Conservation (phyloP, 1,140 invertebrate genomes). For the Ericerus pela region DNA sequence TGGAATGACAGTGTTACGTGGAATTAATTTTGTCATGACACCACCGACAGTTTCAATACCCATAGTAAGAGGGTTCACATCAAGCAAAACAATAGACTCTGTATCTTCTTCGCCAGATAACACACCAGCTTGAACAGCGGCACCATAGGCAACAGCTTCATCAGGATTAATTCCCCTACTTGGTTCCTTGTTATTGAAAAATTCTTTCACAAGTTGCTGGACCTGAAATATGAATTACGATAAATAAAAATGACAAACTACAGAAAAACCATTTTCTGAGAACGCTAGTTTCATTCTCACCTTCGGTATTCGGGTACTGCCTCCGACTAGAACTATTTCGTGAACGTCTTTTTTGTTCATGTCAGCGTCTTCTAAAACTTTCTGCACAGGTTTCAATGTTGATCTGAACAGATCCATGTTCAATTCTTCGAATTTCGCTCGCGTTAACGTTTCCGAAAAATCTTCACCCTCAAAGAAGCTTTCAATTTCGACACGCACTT, state of each 20-base stretch:
- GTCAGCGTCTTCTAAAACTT: constrained; percentile 93
- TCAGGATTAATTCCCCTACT: constrained; percentile 97
- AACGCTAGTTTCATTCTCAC: no score
- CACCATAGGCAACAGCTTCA: constrained; percentile 95
- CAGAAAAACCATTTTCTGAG: no score
- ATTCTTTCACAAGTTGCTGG: constrained; percentile 96
- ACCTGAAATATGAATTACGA: no score
- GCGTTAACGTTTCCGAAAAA: constrained; percentile 96
- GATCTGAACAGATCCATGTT: constrained; percentile 98
- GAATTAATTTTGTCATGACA: constrained; percentile 98
- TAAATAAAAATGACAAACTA: no score
- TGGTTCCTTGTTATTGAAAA: constrained; percentile 87
- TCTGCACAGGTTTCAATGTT: constrained; percentile 97
- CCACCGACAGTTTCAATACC: constrained; percentile 99
- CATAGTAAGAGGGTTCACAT: constrained; percentile 96
- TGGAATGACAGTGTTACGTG: constrained; percentile 95
- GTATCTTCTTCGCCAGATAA: constrained; percentile 82
- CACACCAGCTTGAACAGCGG: constrained; percentile 94
- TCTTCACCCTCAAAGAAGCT: constrained; percentile 98
- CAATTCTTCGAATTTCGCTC: constrained; percentile 98
- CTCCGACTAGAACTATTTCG: constrained; percentile 97
- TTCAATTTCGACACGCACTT: constrained; percentile 94
- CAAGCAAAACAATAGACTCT: constrained; percentile 88
- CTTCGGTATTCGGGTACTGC: constrained; percentile 97
- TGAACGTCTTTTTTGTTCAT: constrained; percentile 98